A percentile compares a stretch with the other conserved stretches of the same genome.
These are phyloP conservation scores for Syngnathus floridae DNA, from an alignment of 2,113 vertebrate species.

Conservation along the genomic window DNA sequence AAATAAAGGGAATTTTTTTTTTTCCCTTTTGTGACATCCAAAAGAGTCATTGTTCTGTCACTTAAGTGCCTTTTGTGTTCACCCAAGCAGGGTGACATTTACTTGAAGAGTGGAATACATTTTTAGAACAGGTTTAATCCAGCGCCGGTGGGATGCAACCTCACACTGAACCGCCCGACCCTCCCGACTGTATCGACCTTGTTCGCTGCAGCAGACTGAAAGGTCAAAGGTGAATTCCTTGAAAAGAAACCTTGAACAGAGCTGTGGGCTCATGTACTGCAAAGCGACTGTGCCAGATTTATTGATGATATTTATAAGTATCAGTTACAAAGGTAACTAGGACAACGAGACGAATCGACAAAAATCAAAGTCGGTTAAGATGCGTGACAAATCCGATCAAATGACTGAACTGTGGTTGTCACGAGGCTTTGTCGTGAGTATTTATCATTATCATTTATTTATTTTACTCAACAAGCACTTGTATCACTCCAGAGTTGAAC, in stretches of 20 bases:
- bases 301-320: slow-evolving; percentile 5
- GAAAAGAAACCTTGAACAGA: slow-evolving; percentile 23
- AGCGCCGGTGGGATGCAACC: slow-evolving; percentile 2
- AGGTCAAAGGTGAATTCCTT: slow-evolving; percentile 56
- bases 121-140: slow-evolving; percentile 10
- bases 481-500: slow-evolving; percentile 22
- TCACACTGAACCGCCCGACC: slow-evolving; percentile 12
- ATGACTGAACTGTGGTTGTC: neutral
- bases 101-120: neutral
- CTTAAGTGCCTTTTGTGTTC: neutral
- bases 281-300: slow-evolving; percentile 1
- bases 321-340: slow-evolving; percentile 1
- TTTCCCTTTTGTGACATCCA: neutral
- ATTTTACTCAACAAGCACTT: neutral
- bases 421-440: slow-evolving; percentile 12
- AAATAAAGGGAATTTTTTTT: slow-evolving; percentile 13
- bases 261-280: neutral
- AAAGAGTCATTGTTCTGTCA: slow-evolving; percentile 14
- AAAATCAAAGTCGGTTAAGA: slow-evolving; percentile 8
- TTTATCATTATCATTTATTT: neutral
- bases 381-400: neutral
- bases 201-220: slow-evolving; percentile 30
- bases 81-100: slow-evolving; percentile 12
- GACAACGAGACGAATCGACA: slow-evolving; percentile 6
- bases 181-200: slow-evolving; percentile 1